phyloP scores from a whole-genome alignment of 1,140 invertebrate genomes.

The Macrotrachela quadricornifera region DNA sequence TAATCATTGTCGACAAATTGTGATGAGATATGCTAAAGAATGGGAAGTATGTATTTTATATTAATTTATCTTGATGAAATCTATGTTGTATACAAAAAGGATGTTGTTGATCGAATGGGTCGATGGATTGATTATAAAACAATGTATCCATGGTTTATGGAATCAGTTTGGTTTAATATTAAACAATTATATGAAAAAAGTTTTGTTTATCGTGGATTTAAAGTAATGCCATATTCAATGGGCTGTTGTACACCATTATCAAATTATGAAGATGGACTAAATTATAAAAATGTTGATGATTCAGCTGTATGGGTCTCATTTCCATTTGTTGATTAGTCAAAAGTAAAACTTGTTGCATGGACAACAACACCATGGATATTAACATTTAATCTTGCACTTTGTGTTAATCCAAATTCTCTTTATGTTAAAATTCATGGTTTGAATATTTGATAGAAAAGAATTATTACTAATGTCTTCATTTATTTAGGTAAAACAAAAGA shows the following conservation, averaged over 20 bases:
- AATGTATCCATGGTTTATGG: slow-evolving; percentile 94
- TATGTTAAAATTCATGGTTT: slow-evolving; percentile 34
- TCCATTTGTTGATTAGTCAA: slow-evolving; percentile 47
- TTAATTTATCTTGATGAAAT: too few species aligned
- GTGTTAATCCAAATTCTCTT: slow-evolving; percentile 66
- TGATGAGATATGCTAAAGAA: slow-evolving; percentile 77
- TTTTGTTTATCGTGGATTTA: slow-evolving; percentile 81
- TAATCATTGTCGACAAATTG: slow-evolving; percentile 81
- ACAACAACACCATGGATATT: slow-evolving; percentile 99
- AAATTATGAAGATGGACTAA: slow-evolving; percentile 95
- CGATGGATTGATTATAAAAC: slow-evolving; percentile 99
- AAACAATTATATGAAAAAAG: slow-evolving; percentile 83
- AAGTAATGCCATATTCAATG: slow-evolving; percentile 84
- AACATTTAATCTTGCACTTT: slow-evolving; percentile 80
- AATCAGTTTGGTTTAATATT: slow-evolving; percentile 97
- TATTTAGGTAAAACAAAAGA: too few species aligned
- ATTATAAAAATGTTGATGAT: slow-evolving; percentile 95
- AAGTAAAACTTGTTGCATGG: slow-evolving; percentile 65
- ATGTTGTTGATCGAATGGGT: slow-evolving; percentile 62
- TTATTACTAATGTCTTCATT: too few species aligned
- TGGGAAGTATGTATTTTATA: too few species aligned
- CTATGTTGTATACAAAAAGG: too few species aligned
- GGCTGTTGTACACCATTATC: slow-evolving; percentile 88
- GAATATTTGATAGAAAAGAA: too few species aligned
- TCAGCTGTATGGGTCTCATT: slow-evolving; percentile 75